phyloP scores from a whole-genome alignment of 2,113 vertebrate genomes.

The Pseudorhombus dupliciocellatus region DNA sequence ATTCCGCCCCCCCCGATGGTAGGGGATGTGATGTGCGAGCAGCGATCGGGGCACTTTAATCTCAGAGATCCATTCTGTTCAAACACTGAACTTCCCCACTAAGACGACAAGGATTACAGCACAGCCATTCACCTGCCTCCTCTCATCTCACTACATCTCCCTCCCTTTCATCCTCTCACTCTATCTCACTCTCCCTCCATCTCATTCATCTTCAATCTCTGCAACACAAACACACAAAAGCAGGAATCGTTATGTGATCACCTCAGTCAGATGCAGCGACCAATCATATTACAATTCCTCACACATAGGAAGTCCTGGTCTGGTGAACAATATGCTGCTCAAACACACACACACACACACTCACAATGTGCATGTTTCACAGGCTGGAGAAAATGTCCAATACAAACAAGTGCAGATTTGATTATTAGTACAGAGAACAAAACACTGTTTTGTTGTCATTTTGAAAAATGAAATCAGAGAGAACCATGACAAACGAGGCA shows the following conservation, averaged over 20 bases:
- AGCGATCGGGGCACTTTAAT: slow-evolving; percentile 74
- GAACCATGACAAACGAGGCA: slow-evolving; percentile 57
- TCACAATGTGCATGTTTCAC: slow-evolving; percentile 34
- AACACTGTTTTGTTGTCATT: slow-evolving; percentile 56
- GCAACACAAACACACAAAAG: slow-evolving; percentile 28
- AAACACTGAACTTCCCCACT: slow-evolving; percentile 72
- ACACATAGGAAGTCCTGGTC: slow-evolving; percentile 18
- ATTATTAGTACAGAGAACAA: slow-evolving; percentile 48
- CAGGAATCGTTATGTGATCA: slow-evolving; percentile 17
- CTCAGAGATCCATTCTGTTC: slow-evolving; percentile 75
- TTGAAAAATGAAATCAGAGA: slow-evolving; percentile 66
- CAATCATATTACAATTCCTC: slow-evolving; percentile 15
- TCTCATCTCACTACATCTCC: slow-evolving; percentile 46
- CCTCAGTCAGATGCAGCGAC: slow-evolving; percentile 17
- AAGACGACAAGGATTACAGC: slow-evolving; percentile 65
- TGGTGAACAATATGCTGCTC: slow-evolving; percentile 19
- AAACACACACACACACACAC: slow-evolving; percentile 15
- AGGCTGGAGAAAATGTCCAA: slow-evolving; percentile 27
- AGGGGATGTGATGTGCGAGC: slow-evolving; percentile 70
- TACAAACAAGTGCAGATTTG: slow-evolving; percentile 47
- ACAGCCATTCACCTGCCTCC: slow-evolving; percentile 22
- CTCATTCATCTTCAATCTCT: slow-evolving; percentile 27
- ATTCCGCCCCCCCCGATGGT: slow-evolving; percentile 72
- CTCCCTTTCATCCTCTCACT: slow-evolving; percentile 37
- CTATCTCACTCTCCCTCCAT: slow-evolving; percentile 38